These are phyloP conservation scores for Parascotia fuliginaria DNA, from an alignment of 2,888 invertebrate species.

Conservation along the genomic window DNA sequence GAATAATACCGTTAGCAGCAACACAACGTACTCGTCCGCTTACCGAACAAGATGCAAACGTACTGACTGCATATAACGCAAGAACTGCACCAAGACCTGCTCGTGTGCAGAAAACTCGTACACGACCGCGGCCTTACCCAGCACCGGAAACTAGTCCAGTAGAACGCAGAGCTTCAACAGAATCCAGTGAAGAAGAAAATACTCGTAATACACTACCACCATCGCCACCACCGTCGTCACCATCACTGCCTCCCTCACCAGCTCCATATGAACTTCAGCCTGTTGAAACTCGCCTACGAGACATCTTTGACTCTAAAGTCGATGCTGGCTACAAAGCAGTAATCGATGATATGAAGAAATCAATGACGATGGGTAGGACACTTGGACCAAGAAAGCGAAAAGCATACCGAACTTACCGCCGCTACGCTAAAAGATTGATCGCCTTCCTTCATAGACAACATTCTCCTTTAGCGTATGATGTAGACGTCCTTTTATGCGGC, in stretches of 20 bases:
- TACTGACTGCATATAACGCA: conserved; percentile 81
- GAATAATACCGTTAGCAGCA: conserved; percentile 80
- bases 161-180: conserved; percentile 74
- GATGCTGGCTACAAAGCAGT: conserved; percentile 85
- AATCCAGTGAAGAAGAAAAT: conserved; percentile 82
- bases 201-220: conserved; percentile 72
- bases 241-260: conserved; percentile 76
- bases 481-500: conserved; percentile 78
- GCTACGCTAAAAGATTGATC: conserved; percentile 80
- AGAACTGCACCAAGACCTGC: conserved; percentile 78
- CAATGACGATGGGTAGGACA: conserved; percentile 81
- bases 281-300: conserved; percentile 75
- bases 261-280: conserved; percentile 78
- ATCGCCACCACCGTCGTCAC: conserved; percentile 79
- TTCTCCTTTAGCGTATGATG: conserved; percentile 81
- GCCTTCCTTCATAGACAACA: conserved; percentile 80
- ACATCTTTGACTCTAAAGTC: conserved; percentile 82
- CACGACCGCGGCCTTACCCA: conserved; percentile 72
- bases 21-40: conserved; percentile 77
- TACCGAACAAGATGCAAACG: conserved; percentile 83
- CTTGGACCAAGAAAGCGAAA: conserved; percentile 78
- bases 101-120: conserved; percentile 68
- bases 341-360: conserved; percentile 84
- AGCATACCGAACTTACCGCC: conserved; percentile 78
- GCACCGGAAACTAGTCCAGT: conserved; percentile 63